Evolutionary conservation across 2,113 vertebrate genomes (phyloP).

Genomic region (Anser cygnoides): DNA sequence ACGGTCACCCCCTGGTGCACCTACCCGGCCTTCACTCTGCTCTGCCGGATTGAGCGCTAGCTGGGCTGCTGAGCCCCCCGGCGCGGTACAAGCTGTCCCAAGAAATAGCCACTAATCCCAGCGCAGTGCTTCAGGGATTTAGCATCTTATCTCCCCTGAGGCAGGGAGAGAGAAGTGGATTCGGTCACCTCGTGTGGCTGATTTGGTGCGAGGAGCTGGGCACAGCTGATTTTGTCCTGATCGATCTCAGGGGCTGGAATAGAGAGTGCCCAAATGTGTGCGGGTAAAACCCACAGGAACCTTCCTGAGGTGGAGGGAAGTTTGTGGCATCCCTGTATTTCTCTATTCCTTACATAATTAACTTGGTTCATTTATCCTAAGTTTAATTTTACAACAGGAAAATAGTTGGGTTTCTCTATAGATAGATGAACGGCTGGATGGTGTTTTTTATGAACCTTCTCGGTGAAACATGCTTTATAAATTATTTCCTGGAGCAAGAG

Average conservation of each 20-base stretch:
- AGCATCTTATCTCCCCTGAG: accelerated
- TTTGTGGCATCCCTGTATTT: background rate
- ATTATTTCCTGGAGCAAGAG: background rate
- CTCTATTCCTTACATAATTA: background rate
- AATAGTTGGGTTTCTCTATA: background rate
- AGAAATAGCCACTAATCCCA: background rate
- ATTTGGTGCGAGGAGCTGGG: background rate
- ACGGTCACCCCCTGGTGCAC: background rate
- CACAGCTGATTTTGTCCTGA: background rate
- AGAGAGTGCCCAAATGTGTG: background rate
- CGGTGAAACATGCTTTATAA: background rate
- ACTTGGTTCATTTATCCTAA: background rate
- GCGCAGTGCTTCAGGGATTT: background rate
- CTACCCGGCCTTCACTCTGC: background rate
- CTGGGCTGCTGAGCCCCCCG: background rate
- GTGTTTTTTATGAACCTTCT: background rate
- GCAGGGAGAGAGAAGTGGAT: background rate
- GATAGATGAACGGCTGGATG: background rate
- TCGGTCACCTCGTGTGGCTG: background rate
- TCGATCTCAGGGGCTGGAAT: background rate
- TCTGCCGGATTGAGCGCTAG: accelerated
- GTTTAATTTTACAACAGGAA: background rate
- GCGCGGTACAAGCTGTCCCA: background rate
- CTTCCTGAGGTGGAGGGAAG: background rate
- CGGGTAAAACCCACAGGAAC: background rate